Evolutionary conservation across 2,888 invertebrate genomes (phyloP).

Genomic region (Andrena marginata): DNA sequence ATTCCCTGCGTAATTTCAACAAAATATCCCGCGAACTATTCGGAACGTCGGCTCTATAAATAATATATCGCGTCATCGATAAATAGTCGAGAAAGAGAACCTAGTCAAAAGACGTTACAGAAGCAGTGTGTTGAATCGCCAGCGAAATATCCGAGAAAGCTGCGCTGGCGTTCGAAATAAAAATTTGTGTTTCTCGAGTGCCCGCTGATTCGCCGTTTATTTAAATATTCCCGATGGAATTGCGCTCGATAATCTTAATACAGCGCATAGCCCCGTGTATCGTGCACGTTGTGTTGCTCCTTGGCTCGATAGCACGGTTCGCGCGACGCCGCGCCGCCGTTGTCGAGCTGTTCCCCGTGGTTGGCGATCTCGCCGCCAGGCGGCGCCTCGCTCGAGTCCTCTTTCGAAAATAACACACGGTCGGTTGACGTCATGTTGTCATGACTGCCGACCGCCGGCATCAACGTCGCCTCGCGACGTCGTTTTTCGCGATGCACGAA

Average conservation of each 20-base stretch:
- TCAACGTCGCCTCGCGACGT: constrained; percentile 86
- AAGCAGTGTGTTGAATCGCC: background rate
- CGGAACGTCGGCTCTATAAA: constrained; percentile 23
- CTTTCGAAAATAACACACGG: constrained; percentile 85
- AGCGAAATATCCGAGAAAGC: background rate
- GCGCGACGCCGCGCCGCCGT: constrained; percentile 50
- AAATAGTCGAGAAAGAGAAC: background rate
- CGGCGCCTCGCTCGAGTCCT: constrained; percentile 77
- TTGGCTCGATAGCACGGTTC: constrained; percentile 60
- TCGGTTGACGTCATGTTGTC: constrained; percentile 84
- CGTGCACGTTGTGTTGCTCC: constrained; percentile 65
- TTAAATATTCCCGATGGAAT: constrained; percentile 41
- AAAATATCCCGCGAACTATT: constrained; percentile 10
- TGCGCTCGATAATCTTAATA: constrained; percentile 50
- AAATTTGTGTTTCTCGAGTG: constrained; percentile 13
- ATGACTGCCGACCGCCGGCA: constrained; percentile 82
- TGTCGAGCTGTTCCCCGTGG: constrained; percentile 62
- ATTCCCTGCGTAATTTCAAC: no score
- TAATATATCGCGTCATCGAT: constrained; percentile 22
- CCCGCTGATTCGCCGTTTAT: constrained; percentile 35
- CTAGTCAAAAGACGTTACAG: no score
- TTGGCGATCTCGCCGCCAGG: constrained; percentile 63
- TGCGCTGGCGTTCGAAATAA: background rate
- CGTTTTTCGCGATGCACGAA: constrained; percentile 85
- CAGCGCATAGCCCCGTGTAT: constrained; percentile 29